Conservation (phyloP, 1,140 invertebrate genomes). For the Macrobrachium nipponense region DNA sequence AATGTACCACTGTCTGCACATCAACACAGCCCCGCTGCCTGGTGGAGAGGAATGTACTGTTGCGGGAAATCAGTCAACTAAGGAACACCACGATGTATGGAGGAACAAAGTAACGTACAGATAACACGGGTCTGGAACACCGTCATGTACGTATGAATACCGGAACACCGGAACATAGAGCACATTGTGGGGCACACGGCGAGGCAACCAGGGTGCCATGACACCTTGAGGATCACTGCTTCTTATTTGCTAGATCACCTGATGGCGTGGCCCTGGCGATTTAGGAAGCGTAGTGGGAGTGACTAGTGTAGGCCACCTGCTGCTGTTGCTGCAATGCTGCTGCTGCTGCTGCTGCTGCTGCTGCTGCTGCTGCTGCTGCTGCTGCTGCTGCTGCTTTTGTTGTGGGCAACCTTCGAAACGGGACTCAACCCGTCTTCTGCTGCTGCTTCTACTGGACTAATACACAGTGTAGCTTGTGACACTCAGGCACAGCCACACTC, state of each 20-base stretch:
- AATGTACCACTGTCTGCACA: slow-evolving; percentile 9
- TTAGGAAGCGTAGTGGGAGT: slow-evolving; percentile 58
- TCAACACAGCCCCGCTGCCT: slow-evolving; percentile 18
- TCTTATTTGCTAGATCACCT: neutral
- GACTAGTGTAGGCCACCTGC: slow-evolving; percentile 32
- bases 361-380: slow-evolving; percentile 10
- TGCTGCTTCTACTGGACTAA: slow-evolving; percentile 23
- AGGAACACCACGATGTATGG: slow-evolving; percentile 50
- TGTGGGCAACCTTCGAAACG: slow-evolving; percentile 20
- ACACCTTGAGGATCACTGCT: no score
- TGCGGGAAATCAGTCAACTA: slow-evolving; percentile 40
- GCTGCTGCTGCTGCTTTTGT: slow-evolving; percentile 15
- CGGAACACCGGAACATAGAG: slow-evolving; percentile 34
- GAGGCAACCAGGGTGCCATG: slow-evolving; percentile 26
- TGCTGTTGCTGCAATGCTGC: neutral
- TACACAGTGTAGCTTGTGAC: neutral
- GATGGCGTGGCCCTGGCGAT: slow-evolving; percentile 33
- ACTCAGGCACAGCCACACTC: slow-evolving; percentile 52
- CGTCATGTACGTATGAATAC: slow-evolving; percentile 35
- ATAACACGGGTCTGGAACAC: slow-evolving; percentile 33
- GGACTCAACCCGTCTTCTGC: slow-evolving; percentile 32
- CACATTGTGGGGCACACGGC: slow-evolving; percentile 54
- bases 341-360: neutral
- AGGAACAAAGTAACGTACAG: slow-evolving; percentile 50
- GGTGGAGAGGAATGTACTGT: slow-evolving; percentile 32